These are phyloP conservation scores for Astyanax mexicanus DNA, from an alignment of 2,797 vertebrate genomes.

Conservation along the genomic window DNA sequence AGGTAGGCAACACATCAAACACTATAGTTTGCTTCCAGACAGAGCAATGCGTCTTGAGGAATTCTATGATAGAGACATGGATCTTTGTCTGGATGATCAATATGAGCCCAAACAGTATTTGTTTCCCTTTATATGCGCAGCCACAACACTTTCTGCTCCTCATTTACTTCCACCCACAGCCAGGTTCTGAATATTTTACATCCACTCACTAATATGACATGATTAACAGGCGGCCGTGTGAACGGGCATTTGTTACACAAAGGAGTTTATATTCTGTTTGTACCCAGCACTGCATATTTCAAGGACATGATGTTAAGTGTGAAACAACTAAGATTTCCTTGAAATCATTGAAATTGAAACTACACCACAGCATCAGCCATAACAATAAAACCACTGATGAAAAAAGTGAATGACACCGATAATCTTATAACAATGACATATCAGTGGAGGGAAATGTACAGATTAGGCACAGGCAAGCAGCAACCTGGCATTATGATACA, in stretches of 20 bases:
- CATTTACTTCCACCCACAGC: background rate
- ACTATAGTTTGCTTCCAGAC: constrained; percentile 1
- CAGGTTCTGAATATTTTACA: background rate
- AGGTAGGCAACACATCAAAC: constrained; percentile 37
- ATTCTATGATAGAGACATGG: constrained; percentile 38
- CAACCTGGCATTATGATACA: no score
- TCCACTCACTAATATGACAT: background rate
- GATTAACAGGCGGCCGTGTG: background rate
- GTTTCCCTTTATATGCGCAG: background rate
- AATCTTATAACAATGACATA: no score
- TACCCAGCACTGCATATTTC: background rate
- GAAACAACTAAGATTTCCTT: background rate
- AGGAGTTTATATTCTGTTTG: background rate
- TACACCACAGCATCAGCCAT: no score
- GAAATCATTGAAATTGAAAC: background rate
- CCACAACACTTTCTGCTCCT: background rate
- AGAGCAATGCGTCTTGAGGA: constrained; percentile 23
- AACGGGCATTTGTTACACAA: background rate
- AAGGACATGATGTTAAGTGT: background rate
- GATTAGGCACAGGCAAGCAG: no score
- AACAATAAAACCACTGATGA: no score
- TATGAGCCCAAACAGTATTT: constrained; percentile 8
- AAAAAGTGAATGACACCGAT: background rate
- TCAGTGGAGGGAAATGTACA: no score
- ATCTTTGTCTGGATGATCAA: constrained; percentile 17